A percentile compares a stretch with the other conserved stretches of the same genome.
phyloP scores from a whole-genome alignment of 2,888 invertebrate species.

The Stenolophus ochropezus region DNA sequence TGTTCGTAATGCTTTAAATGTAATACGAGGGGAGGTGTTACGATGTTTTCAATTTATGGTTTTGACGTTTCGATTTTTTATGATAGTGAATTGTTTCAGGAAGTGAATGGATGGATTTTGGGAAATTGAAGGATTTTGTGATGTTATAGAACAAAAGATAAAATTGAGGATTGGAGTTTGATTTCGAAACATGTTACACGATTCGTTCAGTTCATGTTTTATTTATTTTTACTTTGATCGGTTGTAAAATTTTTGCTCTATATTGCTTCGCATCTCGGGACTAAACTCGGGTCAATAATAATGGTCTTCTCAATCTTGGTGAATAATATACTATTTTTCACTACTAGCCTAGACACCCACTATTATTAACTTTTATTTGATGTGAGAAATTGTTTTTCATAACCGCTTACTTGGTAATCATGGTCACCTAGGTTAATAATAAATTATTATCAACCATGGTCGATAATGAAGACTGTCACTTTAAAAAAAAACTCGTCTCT shows the following conservation, averaged over 20 bases:
- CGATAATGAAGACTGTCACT: too few relatives aligned
- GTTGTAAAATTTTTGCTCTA: neutral
- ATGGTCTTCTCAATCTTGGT: too few relatives aligned
- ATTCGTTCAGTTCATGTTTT: neutral
- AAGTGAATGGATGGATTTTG: conserved; percentile 9
- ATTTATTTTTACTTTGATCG: neutral
- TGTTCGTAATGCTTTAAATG: conserved; percentile 17
- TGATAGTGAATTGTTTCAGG: conserved; percentile 32
- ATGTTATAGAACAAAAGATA: conserved; percentile 13
- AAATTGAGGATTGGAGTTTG: neutral
- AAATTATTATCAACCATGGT: too few relatives aligned
- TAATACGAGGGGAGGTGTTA: conserved; percentile 5
- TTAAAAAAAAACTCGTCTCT: too few relatives aligned
- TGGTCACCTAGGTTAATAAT: too few relatives aligned
- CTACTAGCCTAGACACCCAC: too few relatives aligned
- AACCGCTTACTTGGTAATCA: too few relatives aligned
- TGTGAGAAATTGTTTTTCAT: too few relatives aligned
- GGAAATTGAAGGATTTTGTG: conserved; percentile 7
- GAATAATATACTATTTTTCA: too few relatives aligned
- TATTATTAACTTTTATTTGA: too few relatives aligned
- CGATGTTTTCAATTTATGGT: conserved; percentile 39
- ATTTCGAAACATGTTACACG: neutral
- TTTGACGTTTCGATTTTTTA: conserved; percentile 34
- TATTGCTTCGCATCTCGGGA: too few relatives aligned
- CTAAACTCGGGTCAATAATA: too few relatives aligned